phyloP scores from a whole-genome alignment of 2,113 vertebrate species.

The Ptilonorhynchus violaceus region DNA sequence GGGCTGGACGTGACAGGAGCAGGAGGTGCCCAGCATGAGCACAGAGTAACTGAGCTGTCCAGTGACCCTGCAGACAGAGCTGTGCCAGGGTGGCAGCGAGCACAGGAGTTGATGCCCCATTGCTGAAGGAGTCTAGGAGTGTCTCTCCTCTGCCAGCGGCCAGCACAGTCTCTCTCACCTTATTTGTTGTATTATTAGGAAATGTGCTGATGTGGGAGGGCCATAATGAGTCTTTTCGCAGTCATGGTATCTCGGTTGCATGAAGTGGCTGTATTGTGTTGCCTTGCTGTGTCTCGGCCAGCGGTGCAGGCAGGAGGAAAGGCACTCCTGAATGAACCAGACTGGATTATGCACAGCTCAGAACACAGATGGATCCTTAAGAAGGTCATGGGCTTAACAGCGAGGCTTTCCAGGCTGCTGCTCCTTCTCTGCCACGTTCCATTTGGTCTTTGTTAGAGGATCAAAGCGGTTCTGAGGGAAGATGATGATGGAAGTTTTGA shows the following conservation, averaged over 20 bases:
- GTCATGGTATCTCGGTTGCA: background rate
- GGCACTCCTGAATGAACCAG: background rate
- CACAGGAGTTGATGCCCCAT: background rate
- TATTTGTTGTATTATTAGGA: background rate
- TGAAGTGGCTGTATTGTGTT: background rate
- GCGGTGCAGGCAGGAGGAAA: background rate
- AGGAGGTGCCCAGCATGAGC: background rate
- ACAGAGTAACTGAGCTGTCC: background rate
- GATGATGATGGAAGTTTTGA: background rate
- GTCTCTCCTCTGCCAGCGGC: background rate
- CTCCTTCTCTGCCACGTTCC: background rate
- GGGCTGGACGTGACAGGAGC: background rate
- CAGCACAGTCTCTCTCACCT: background rate
- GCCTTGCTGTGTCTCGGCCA: background rate
- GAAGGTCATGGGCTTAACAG: background rate
- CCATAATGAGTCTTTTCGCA: background rate
- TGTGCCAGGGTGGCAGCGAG: background rate
- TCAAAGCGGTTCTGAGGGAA: constrained; percentile 14
- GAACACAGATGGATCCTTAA: background rate
- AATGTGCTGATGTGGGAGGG: background rate
- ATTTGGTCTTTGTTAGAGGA: constrained; percentile 40
- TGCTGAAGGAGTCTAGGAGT: background rate
- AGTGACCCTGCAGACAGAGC: background rate
- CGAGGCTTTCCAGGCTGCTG: constrained; percentile 6
- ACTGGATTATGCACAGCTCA: background rate